Evolutionary conservation across 2,113 vertebrate genomes (phyloP), one percentile per base, ranked within the genome.

Genomic region (Podarcis cretensis): DNA sequence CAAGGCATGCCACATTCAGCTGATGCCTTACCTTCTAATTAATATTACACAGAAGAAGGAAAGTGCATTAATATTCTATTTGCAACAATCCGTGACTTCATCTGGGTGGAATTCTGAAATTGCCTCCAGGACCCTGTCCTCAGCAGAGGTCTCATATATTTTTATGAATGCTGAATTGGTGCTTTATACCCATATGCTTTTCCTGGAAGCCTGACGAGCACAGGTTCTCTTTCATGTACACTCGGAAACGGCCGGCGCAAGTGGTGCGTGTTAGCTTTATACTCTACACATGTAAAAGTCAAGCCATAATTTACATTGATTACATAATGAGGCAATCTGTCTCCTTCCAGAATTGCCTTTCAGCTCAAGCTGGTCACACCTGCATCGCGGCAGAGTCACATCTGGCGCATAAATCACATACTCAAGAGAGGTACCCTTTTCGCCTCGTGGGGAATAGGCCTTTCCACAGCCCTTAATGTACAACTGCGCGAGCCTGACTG

Each of bases 41-140:
- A 69, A 78, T 37, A 37, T 69, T 25, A 35, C 25, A 25, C 54
- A 84, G 32, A 71, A 77, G 13, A 87, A 85, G 10, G 57, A 91
- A 92, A 91, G 71, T 1, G 23, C 21, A 83, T 87, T 85, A 93
- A 91, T 82, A 90, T 91, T 87, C 48, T 57, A 57, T 81, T 87
- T 75, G 48, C 40, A 95, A 90, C 89, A 88, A 90, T 91, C 74
- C 66, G 81, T 92, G 88, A 95, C 86, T 95, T 92, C 93, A 95
- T 59, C 87, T 85, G 37, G 43, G 9, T 91, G 83, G 86, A 94
- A 95, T 94, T 94, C 89, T 90, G 63, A 89, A 91, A 91, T 75
- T 90, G 87, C 83, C 80, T 90, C 43, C 90, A 89, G 88, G 90
- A 90, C 91, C 81, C 43, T 63, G 84, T 87, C 83, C 63, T 87